phyloP scores from a whole-genome alignment of 2,113 vertebrate genomes.

The Myrmecobius fasciatus region DNA sequence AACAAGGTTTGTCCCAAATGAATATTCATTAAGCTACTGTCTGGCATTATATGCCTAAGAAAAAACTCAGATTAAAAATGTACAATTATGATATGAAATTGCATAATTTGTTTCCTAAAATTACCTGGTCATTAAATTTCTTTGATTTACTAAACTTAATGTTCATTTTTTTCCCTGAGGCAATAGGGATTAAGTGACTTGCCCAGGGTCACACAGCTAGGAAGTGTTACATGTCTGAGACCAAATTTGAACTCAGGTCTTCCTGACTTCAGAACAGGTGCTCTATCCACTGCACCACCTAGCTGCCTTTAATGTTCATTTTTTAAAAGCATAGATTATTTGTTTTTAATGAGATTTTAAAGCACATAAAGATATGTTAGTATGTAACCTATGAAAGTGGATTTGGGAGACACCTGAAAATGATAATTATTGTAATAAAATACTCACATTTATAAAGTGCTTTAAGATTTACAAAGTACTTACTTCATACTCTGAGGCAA shows the following conservation, averaged over 20 bases:
- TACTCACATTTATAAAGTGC: background rate
- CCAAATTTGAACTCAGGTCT: no score
- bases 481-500: background rate
- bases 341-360: background rate
- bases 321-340: background rate
- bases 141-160: background rate
- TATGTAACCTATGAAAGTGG: background rate
- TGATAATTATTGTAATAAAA: background rate
- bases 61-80: background rate
- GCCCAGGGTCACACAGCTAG: no score
- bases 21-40: background rate
- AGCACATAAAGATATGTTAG: background rate
- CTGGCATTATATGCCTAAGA: background rate
- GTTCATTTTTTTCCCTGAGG: no score
- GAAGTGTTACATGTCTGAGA: no score
- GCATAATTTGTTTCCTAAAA: background rate
- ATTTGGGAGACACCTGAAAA: background rate
- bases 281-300: no score
- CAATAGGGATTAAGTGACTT: no score
- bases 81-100: background rate
- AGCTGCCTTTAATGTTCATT: no score
- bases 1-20: background rate
- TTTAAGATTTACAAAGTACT: background rate
- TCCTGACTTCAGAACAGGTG: no score
- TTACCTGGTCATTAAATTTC: background rate